Percentiles rank a stretch among this genome's conserved stretches.
Conservation (phyloP, 2,113 vertebrate species). For the Acanthisitta chloris region DNA sequence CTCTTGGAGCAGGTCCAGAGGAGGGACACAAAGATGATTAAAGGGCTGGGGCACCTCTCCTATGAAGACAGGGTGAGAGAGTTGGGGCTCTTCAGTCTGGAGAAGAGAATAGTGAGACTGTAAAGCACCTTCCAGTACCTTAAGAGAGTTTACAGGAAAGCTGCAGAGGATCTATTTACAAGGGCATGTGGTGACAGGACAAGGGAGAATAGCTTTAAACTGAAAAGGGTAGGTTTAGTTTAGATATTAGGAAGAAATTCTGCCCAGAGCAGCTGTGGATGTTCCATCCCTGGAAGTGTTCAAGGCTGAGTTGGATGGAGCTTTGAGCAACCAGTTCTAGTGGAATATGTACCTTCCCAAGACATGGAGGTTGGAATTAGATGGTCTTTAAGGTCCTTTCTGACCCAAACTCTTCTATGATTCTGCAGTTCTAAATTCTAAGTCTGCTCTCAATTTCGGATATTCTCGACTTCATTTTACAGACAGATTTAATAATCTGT, state of each 20-base stretch:
- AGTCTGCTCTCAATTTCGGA: background rate
- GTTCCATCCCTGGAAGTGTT: background rate
- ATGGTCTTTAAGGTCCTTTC: background rate
- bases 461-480: background rate
- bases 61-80: background rate
- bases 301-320: background rate
- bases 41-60: background rate
- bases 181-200: too few species aligned
- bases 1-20: background rate
- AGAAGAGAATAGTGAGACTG: background rate
- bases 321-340: background rate
- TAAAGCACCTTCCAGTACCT: background rate
- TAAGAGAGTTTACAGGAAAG: background rate
- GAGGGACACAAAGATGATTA: background rate
- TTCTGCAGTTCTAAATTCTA: background rate
- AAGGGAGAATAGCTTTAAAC: background rate
- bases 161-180: background rate
- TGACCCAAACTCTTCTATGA: background rate
- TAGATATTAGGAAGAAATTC: background rate
- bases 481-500: background rate
- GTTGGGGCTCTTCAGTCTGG: background rate
- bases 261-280: background rate
- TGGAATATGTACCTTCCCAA: background rate
- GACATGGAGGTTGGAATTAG: background rate
- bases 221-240: background rate